phyloP scores from a whole-genome alignment of 2,888 invertebrate species.

The Dorcus parallelipipedus region DNA sequence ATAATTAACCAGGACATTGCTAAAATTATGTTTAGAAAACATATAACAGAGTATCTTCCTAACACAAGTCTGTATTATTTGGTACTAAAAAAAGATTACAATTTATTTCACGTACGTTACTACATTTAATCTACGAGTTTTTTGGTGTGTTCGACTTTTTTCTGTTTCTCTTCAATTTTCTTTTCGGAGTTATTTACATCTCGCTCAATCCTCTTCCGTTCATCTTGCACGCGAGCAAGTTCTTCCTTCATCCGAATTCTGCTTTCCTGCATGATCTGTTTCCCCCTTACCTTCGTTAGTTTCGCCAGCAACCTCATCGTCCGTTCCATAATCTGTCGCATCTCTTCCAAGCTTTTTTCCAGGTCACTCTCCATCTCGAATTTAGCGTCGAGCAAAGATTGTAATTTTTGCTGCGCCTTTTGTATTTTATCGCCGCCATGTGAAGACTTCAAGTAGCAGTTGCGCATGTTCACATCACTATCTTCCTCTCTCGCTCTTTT shows the following conservation, averaged over 20 bases:
- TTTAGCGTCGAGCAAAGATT: conserved; percentile 9
- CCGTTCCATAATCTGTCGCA: conserved; percentile 5
- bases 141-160: neutral
- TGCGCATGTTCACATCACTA: neutral
- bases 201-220: conserved; percentile 4
- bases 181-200: conserved; percentile 4
- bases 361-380: conserved; percentile 7
- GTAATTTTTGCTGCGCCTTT: conserved; percentile 7
- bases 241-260: conserved; percentile 7
- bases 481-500: no score
- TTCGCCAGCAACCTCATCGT: conserved; percentile 4
- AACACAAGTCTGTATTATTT: no score
- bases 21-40: no score
- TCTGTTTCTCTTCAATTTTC: conserved; percentile 1
- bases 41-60: no score
- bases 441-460: conserved; percentile 6
- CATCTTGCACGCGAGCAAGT: conserved; percentile 5
- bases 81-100: no score
- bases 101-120: no score
- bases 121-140: no score
- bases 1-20: no score
- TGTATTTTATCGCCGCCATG: conserved; percentile 1
- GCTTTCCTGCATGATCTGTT: conserved; percentile 4
- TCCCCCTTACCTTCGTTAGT: conserved; percentile 4
- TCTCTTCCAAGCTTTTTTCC: conserved; percentile 12